Evolutionary conservation across 2,113 vertebrate genomes (phyloP), one percentile per base, ranked within the genome.

Genomic region (Dasyurus viverrinus): DNA sequence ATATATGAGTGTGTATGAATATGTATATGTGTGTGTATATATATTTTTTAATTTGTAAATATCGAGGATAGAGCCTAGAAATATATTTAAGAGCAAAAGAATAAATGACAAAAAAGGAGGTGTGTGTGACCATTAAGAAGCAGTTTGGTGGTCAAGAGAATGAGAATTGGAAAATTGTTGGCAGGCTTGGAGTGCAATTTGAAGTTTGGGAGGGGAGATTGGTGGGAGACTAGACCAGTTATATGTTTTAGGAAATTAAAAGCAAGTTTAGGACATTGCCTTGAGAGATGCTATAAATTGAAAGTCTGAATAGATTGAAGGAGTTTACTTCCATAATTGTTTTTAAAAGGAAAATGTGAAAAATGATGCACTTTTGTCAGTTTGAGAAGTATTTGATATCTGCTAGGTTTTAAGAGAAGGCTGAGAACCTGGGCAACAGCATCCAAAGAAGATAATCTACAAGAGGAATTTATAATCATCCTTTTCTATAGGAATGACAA

Each of bases 251-350:
- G n/a, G 36, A 84, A 84, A 84, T 19, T 22, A 8, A 84, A 84
- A 84, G n/a, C 12, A 42, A 42, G 19, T 84, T 84, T 84, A 84
- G 36, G n/a, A n/a, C 46, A 24, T 52, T 89, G 52, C 50, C 22
- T 91, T 92, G 47, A 50, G 90, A 91, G 36, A 14, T 92, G n/a
- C 27, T 47, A 53, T 55, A 90, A 94, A 30, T 36, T 54, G 54
- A 55, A 95, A 89, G 24, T 89, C 46, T 94, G 25, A 42, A 84
- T 84, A 84, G 68, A 14, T 84, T 23, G n/a, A 91, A 89, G 84
- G 53, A 97, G 57, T 84, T 10, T 14, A 94, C 9, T 84, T 84
- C n/a, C n/a, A n/a, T 42, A 42, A 42, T n/a, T 76, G 55, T n/a
- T n/a, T 42, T 84, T 84, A 23, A 26, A 84, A 84, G n/a, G 68